phyloP scores from a whole-genome alignment of 2,113 vertebrate species.

The Myrmophylax atrothorax region DNA sequence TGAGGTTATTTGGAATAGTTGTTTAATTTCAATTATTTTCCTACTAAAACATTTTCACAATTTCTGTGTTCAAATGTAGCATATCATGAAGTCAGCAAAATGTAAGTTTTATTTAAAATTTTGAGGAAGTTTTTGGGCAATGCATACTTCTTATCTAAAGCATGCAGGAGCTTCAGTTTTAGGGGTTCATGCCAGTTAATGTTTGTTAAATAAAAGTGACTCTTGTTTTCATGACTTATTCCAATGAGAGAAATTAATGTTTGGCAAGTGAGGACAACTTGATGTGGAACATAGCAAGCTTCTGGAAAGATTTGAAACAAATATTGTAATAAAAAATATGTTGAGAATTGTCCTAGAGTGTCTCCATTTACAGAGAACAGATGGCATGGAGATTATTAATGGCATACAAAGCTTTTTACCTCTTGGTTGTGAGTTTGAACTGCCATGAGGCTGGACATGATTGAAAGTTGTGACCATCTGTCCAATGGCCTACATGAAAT shows the following conservation, averaged over 20 bases:
- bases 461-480: constrained; percentile 59
- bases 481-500: constrained; percentile 47
- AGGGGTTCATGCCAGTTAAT: neutral
- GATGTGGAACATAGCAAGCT: constrained; percentile 1
- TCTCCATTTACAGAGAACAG: constrained; percentile 35
- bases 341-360: constrained; percentile 24
- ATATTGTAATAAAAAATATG: constrained; percentile 44
- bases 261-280: neutral
- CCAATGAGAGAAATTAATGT: neutral
- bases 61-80: neutral
- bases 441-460: constrained; percentile 30
- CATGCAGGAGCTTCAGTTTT: neutral
- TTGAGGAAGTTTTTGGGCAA: neutral
- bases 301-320: constrained; percentile 39
- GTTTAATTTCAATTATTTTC: neutral
- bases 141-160: neutral
- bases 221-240: neutral
- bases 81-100: neutral
- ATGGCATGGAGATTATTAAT: constrained; percentile 48
- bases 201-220: neutral
- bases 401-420: constrained; percentile 53
- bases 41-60: neutral
- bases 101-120: neutral
- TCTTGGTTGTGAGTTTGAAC: constrained; percentile 34
- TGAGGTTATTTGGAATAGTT: neutral